These are phyloP conservation scores for Drosophila pallidifrons DNA, from an alignment of 1,140 invertebrate species.

Conservation along the genomic window DNA sequence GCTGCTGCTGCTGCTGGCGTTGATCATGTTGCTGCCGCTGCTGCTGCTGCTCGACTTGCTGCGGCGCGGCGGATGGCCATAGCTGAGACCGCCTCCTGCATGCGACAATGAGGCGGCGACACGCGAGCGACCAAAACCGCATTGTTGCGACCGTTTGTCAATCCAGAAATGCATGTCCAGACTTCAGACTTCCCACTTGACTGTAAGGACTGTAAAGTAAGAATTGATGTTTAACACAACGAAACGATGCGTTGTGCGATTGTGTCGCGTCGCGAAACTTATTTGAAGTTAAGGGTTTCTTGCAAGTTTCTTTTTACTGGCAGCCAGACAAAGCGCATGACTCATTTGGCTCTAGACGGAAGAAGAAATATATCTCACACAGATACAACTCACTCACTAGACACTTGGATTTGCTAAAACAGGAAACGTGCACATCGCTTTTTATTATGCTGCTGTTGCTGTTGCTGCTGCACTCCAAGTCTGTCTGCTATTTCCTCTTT, in stretches of 20 bases:
- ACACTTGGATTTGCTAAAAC: conserved; percentile 41
- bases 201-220: conserved; percentile 22
- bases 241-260: conserved; percentile 9
- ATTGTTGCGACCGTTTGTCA: conserved; percentile 89
- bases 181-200: conserved; percentile 19
- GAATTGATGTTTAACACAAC: conserved; percentile 25
- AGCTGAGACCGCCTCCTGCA: conserved; percentile 78
- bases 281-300: conserved; percentile 55
- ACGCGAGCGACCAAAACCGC: conserved; percentile 87
- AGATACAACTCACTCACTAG: conserved; percentile 1
- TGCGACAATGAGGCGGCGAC: conserved; percentile 82
- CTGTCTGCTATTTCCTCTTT: conserved; percentile 69
- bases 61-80: conserved; percentile 79
- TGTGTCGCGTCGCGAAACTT: conserved; percentile 48
- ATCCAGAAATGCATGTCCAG: conserved; percentile 90
- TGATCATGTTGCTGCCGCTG: conserved; percentile 11
- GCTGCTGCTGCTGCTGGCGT: conserved; percentile 29
- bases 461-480: conserved; percentile 56
- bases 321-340: conserved; percentile 72
- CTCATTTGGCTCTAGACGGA: conserved; percentile 63
- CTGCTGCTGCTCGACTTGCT: conserved; percentile 63
- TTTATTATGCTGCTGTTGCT: conserved; percentile 43
- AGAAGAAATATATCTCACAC: conserved; percentile 33
- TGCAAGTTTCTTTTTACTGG: conserved; percentile 13
- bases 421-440: conserved; percentile 73